Evolutionary conservation across 2,888 invertebrate genomes (phyloP).

Genomic region (Eupelmus urozonus): DNA sequence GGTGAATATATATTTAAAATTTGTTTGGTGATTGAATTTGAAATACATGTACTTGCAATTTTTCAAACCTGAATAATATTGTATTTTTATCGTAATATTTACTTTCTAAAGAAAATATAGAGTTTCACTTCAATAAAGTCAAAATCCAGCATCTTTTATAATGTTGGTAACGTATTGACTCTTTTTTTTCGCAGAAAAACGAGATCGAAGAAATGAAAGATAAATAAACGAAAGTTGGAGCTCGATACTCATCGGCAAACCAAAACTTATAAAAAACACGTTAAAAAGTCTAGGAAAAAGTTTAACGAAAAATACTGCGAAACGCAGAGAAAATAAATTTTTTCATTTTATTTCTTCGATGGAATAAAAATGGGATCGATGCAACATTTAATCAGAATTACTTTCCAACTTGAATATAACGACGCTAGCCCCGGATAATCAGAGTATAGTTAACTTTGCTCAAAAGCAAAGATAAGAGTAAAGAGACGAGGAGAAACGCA

Average conservation of each 20-base stretch:
- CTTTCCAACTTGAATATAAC: not conserved
- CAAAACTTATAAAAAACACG: conserved; percentile 30
- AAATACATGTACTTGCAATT: not conserved
- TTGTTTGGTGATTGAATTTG: not conserved
- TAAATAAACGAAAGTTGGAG: conserved; percentile 14
- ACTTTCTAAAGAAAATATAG: conserved; percentile 4
- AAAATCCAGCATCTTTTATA: conserved; percentile 31
- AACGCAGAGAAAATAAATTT: not conserved
- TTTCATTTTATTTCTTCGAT: not conserved
- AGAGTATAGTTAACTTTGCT: too few species aligned
- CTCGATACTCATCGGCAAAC: not conserved
- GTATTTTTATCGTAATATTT: conserved; percentile 7
- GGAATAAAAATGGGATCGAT: not conserved
- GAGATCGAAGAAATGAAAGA: conserved; percentile 31
- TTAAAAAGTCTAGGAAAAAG: conserved; percentile 9
- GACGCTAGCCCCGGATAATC: too few species aligned
- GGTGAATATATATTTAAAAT: not conserved
- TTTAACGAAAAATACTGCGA: not conserved
- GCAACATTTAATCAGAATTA: too few species aligned
- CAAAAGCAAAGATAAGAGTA: too few species aligned
- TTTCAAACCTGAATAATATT: conserved; percentile 18
- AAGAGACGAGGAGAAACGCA: too few species aligned
- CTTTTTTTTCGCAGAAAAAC: conserved; percentile 30
- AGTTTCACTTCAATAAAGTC: conserved; percentile 23
- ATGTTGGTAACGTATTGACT: conserved; percentile 34